Evolutionary conservation across 2,797 vertebrate genomes (phyloP).

Genomic region (Chelmon rostratus): DNA sequence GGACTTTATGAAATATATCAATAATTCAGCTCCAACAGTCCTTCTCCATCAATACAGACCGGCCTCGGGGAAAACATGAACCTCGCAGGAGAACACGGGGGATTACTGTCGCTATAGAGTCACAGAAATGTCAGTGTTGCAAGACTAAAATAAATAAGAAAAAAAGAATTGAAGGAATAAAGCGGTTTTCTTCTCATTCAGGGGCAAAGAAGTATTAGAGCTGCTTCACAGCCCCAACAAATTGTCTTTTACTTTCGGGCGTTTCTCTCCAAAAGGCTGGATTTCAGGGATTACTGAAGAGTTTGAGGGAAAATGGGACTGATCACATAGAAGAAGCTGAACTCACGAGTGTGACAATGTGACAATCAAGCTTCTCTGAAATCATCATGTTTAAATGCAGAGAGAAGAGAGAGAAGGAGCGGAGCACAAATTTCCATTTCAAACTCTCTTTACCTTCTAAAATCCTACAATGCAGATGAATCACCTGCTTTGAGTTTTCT

Average conservation of each 20-base stretch:
- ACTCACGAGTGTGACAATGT: not conserved
- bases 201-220: slow-evolving; percentile 13
- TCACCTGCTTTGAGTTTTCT: not conserved
- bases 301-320: not conserved
- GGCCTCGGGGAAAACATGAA: slow-evolving; percentile 19
- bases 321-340: not conserved
- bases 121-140: slow-evolving; percentile 7
- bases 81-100: not conserved
- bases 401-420: not conserved
- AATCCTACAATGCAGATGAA: not conserved
- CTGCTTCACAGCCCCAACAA: slow-evolving; percentile 16
- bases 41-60: slow-evolving; percentile 20
- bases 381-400: not conserved
- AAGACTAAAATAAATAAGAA: slow-evolving; percentile 31
- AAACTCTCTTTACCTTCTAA: not conserved
- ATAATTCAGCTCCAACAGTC: slow-evolving; percentile 37
- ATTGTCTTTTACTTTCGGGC: slow-evolving; percentile 21
- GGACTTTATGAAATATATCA: slow-evolving; percentile 16
- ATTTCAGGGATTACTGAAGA: slow-evolving; percentile 16
- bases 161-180: slow-evolving; percentile 5
- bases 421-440: no score
- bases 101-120: slow-evolving; percentile 20
- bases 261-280: slow-evolving; percentile 22
- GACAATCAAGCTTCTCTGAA: not conserved
- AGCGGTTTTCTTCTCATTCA: slow-evolving; percentile 11